These are phyloP conservation scores for Drosophila bocki DNA, from an alignment of 1,140 invertebrate species.

Conservation along the genomic window DNA sequence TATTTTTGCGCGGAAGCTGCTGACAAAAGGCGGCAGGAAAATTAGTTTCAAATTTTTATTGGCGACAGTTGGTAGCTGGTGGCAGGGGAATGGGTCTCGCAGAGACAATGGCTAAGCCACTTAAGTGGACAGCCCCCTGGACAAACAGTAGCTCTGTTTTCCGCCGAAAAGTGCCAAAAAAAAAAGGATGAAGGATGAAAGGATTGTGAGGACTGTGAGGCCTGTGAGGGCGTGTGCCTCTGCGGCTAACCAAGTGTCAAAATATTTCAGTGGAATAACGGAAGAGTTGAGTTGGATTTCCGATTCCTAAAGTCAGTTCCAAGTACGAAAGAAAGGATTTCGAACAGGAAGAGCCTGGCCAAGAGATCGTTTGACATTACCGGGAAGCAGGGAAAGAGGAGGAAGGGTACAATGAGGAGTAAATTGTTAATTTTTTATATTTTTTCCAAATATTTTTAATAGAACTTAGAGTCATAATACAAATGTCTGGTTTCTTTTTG, in stretches of 20 bases:
- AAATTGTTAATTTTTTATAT: too few species aligned
- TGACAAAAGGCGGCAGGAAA: constrained; percentile 23
- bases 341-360: constrained; percentile 35
- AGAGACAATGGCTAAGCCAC: constrained; percentile 57
- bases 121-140: constrained; percentile 71
- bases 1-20: constrained; percentile 57
- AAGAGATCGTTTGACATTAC: constrained; percentile 41
- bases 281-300: constrained; percentile 62
- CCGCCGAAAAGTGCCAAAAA: constrained; percentile 23
- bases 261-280: constrained; percentile 67
- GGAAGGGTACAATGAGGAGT: neutral
- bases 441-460: neutral
- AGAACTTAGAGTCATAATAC: constrained; percentile 4
- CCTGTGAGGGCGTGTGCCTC: constrained; percentile 29
- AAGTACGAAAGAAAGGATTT: constrained; percentile 19
- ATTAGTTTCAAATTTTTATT: constrained; percentile 76
- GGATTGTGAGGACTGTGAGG: constrained; percentile 18
- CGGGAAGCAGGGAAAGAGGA: constrained; percentile 34
- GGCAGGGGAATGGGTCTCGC: neutral
- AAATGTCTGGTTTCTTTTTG: constrained; percentile 6
- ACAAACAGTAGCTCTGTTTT: constrained; percentile 38
- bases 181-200: constrained; percentile 1
- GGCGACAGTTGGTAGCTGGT: constrained; percentile 54
- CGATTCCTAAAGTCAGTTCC: constrained; percentile 19
- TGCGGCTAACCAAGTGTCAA: constrained; percentile 55